A percentile compares a stretch with the other conserved stretches of the same genome.
phyloP scores from a whole-genome alignment of 1,140 invertebrate genomes.

The Sitobion miscanthi region DNA sequence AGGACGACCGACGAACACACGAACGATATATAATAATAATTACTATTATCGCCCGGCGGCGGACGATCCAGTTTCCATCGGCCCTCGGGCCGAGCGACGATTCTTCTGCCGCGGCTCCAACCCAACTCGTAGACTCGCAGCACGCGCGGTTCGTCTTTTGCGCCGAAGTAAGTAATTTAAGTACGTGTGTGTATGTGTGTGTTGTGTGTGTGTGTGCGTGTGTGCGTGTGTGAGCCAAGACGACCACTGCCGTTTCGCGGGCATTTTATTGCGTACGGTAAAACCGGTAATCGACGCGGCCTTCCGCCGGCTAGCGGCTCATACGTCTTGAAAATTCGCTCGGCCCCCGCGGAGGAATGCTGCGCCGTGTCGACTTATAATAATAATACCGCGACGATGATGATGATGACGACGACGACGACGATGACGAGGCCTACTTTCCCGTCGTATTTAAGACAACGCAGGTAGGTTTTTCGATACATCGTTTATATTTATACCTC shows the following conservation, averaged over 20 bases:
- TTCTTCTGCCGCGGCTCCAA: not conserved
- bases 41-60: conserved; percentile 14
- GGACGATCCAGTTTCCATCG: not conserved
- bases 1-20: not conserved
- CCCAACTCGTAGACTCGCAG: not conserved
- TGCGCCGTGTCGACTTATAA: not conserved
- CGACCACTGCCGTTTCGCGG: not conserved
- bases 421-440: conserved; percentile 11
- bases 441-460: not conserved
- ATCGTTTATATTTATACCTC: not conserved
- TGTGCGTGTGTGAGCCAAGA: not conserved
- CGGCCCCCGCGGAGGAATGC: conserved; percentile 25
- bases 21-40: not conserved
- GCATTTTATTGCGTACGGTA: conserved; percentile 10
- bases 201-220: no score
- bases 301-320: not conserved
- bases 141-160: not conserved
- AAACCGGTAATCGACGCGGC: conserved; percentile 11
- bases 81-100: not conserved
- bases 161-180: not conserved
- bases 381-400: not conserved
- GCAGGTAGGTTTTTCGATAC: not conserved
- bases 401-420: not conserved
- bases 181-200: not conserved
- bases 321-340: not conserved